Base-by-base conservation (phyloP, 2,113 vertebrate species). In the Grus americana region DNA sequence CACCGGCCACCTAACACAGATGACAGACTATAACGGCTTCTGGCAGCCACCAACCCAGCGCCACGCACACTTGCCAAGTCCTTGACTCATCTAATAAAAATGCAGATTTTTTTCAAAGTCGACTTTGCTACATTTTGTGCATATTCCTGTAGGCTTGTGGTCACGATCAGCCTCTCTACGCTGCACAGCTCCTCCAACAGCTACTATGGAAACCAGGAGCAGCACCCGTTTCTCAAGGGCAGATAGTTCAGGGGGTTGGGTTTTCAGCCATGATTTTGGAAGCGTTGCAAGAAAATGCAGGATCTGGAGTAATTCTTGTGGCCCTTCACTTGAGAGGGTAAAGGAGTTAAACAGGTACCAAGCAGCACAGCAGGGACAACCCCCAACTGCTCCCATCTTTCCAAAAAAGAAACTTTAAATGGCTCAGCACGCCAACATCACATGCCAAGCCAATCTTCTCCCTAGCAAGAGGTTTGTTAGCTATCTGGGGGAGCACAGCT, bases 401-500 rank as follows among this genome's bases (percentile, higher is more conserved):
- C 97, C 95, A 89, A 58, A 92, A 95, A 66, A 67, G 94, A 94
- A 96, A 81, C 72, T 50, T 55, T 0, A 15, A 86, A 94, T 72
- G 90, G 91, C 94, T 82, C 68, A 50, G 50, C 15, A 2, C 29
- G 32, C 91, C 86, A 86, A 44, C 55, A 30, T 12, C n/a, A 12
- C 97, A 92, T 97, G 59, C 57, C 73, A 57, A 67, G 94, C 68
- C 47, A 66, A 55, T 4, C 88, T 30, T 82, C 83, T 93, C 46
- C 23, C 71, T 12, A 50, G 92, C 15, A 65, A 84, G 92, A 65
- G 72, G 79, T 21, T 23, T 42, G 66, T 62, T 70, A 23, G 83
- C 90, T 97, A 96, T 97, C 97, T 92, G 91, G 91, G 91, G 32
- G 55, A 90, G 92, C 71, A 83, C 97, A 97, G 98, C 96, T 97